A percentile compares a stretch with the other conserved stretches of the same genome.
phyloP scores from a whole-genome alignment of 1,140 invertebrate species.

The Spodoptera frugiperda region DNA sequence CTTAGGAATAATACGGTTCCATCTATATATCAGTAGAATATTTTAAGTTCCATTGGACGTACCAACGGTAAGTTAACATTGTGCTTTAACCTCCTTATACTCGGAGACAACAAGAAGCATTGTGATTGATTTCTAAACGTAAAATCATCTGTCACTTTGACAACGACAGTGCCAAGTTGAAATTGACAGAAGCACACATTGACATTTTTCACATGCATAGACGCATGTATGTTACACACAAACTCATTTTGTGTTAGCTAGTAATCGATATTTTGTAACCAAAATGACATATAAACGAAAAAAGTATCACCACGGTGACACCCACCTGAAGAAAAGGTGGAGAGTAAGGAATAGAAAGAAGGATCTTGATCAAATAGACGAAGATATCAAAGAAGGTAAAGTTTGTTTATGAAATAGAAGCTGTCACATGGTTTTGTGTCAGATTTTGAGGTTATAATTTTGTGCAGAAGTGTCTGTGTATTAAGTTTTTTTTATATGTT shows the following conservation, averaged over 20 bases:
- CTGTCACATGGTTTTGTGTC: slow-evolving; percentile 61
- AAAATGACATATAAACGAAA: slow-evolving; percentile 88
- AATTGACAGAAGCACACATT: background rate
- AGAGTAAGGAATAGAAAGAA: slow-evolving; percentile 90
- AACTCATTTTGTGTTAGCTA: background rate
- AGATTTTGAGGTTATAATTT: slow-evolving; percentile 47
- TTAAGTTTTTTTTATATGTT: too few relatives aligned
- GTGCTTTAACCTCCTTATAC: too few relatives aligned
- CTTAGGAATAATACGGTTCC: too few relatives aligned
- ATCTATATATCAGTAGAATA: too few relatives aligned
- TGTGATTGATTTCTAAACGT: too few relatives aligned
- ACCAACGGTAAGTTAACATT: too few relatives aligned
- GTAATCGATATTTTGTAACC: background rate
- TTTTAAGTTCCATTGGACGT: too few relatives aligned
- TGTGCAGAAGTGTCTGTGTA: background rate
- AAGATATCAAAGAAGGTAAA: slow-evolving; percentile 79
- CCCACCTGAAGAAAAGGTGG: slow-evolving; percentile 91
- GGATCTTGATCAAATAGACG: slow-evolving; percentile 91
- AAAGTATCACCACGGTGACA: slow-evolving; percentile 92
- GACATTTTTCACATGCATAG: background rate
- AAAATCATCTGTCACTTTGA: too few relatives aligned
- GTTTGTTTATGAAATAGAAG: slow-evolving; percentile 27
- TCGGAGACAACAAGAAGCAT: too few relatives aligned
- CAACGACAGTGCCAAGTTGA: too few relatives aligned
- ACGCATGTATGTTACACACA: background rate